These are phyloP conservation scores for Brachyalestes nurse DNA, from an alignment of 2,797 vertebrate genomes.

Conservation along the genomic window DNA sequence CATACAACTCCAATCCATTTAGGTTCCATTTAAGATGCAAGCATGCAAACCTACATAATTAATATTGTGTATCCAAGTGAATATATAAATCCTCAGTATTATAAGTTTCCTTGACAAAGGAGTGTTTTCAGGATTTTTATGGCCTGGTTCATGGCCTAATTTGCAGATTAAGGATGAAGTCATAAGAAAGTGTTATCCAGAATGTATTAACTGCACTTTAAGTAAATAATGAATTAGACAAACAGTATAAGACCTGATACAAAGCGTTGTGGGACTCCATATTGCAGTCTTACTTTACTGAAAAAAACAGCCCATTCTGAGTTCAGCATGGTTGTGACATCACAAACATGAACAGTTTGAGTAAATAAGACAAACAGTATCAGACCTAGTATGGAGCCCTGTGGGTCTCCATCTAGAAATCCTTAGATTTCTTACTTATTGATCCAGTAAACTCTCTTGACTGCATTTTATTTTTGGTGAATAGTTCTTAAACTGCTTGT, in stretches of 20 bases:
- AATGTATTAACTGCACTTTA: neutral
- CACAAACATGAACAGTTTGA: no score
- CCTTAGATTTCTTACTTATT: neutral
- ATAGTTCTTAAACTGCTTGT: no score
- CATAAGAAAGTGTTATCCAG: neutral
- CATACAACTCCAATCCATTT: conserved; percentile 4
- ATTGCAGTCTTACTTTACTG: neutral
- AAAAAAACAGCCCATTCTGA: no score
- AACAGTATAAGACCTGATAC: neutral
- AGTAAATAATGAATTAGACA: no score
- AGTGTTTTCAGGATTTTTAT: neutral
- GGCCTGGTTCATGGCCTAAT: neutral
- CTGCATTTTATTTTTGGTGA: neutral
- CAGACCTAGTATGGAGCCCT: no score
- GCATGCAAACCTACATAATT: neutral
- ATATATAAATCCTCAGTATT: neutral
- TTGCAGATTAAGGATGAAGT: neutral
- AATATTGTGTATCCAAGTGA: neutral
- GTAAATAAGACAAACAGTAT: no score
- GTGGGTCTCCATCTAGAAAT: neutral
- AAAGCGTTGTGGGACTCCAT: neutral
- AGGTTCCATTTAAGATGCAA: neutral
- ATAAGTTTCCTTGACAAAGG: neutral
- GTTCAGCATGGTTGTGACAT: no score
- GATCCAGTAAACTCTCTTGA: neutral